Evolutionary conservation across 2,888 invertebrate species (phyloP), one percentile per base, ranked within the genome.

Genomic region (Neoaliturus tenellus): DNA sequence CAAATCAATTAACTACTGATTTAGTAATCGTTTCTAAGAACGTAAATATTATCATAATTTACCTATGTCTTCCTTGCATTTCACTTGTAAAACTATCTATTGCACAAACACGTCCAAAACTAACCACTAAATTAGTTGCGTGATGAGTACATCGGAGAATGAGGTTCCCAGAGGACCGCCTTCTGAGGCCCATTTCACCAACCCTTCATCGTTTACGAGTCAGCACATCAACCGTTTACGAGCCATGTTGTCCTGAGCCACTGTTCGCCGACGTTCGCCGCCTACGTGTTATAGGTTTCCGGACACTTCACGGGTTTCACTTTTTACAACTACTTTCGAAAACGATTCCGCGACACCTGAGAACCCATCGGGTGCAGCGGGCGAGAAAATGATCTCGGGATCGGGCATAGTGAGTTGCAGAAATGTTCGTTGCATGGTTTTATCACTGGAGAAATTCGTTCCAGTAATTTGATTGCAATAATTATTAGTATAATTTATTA

Each of bases 331-430:
- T 28, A 31, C 62, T 62, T 62, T 62, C 62, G 28, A 62, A 62
- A 62, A 31, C 62, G 62, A 62, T 62, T 62, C 28, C 28, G 62
- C 28, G 62, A 62, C 62, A 62, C 62, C 28, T 62, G 28, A 62
- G 31, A 62, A 2, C 62, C 28, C 14, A 62, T 28, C 31, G 62
- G 20, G 62, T 31, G 25, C 31, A 28, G 62, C 31, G 62, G 62
- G 62, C 62, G 62, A 62, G 14, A 17, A 17, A 62, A 25, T 14
- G 62, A 28, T n/a, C 28, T 62, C 12, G 25, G 62, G n/a, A 31
- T 62, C 31, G 62, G 62, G 20, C 25, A 17, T 55, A 6, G 5
- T 10, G 14, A n/a, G 62, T 62, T 62, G 62, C 28, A 44, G 2
- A 44, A 44, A 17, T 14, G 17, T 44, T 44, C 2, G 44, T 12